phyloP scores from a whole-genome alignment of 2,888 invertebrate species.

The Drosophila yooni region DNA sequence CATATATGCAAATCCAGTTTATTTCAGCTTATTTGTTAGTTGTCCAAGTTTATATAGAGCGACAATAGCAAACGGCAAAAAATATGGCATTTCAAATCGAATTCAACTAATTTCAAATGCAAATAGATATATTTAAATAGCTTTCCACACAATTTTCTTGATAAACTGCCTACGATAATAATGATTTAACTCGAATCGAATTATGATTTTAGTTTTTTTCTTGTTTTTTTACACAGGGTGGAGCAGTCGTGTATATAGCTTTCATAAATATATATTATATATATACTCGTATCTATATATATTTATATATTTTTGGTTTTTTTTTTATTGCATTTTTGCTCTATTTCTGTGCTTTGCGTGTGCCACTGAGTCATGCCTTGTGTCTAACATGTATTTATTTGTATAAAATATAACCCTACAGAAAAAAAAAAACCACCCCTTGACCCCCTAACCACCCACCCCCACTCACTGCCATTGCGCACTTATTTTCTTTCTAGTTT shows the following conservation, averaged over 20 bases:
- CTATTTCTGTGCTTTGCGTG: slow-evolving; percentile 17
- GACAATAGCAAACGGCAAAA: too few relatives aligned
- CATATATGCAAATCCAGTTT: neutral
- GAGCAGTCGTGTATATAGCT: too few relatives aligned
- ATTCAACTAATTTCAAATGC: neutral
- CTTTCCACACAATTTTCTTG: neutral
- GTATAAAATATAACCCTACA: neutral
- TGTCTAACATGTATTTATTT: neutral
- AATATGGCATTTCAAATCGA: neutral
- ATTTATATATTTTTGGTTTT: neutral
- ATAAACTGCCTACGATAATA: neutral
- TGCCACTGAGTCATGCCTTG: slow-evolving; percentile 30
- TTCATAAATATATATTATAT: neutral
- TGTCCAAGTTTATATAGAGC: too few relatives aligned
- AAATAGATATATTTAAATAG: neutral
- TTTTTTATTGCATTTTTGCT: neutral
- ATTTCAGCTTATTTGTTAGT: neutral
- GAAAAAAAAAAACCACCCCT: neutral
- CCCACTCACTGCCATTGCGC: neutral
- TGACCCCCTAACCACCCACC: neutral
- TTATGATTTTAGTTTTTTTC: neutral
- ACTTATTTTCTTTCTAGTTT: slow-evolving; percentile 16
- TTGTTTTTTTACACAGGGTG: neutral
- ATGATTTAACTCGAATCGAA: neutral
- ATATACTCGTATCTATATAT: neutral